Evolutionary conservation across 1,140 invertebrate species (phyloP).

Genomic region (Zaprionus vittiger): DNA sequence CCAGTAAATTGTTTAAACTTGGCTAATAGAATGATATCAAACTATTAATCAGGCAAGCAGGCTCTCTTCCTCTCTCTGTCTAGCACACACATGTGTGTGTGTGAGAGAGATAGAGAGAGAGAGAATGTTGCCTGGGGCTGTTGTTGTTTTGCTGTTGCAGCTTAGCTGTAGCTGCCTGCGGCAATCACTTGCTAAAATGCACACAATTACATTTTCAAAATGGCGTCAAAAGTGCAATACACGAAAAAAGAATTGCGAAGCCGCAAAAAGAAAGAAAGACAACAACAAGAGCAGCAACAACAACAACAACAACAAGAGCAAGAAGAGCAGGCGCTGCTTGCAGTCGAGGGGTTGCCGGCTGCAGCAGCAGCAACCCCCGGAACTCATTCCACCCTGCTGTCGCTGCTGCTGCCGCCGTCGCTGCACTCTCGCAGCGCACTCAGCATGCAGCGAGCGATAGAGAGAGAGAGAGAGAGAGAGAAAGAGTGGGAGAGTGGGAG

Average conservation of each 20-base stretch:
- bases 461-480: neutral
- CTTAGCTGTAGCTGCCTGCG: slow-evolving; percentile 11
- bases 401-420: slow-evolving; percentile 11
- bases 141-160: slow-evolving; percentile 13
- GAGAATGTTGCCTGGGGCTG: neutral
- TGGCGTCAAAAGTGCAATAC: slow-evolving; percentile 70
- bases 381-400: slow-evolving; percentile 10
- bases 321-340: slow-evolving; percentile 28
- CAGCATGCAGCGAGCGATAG: slow-evolving; percentile 12
- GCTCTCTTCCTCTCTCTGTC: neutral
- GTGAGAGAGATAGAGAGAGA: too few species aligned
- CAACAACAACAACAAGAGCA: slow-evolving; percentile 30
- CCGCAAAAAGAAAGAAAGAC: slow-evolving; percentile 41
- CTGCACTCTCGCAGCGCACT: slow-evolving; percentile 40
- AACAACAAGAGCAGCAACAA: slow-evolving; percentile 29
- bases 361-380: slow-evolving; percentile 1
- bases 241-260: slow-evolving; percentile 37
- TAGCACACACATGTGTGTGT: neutral
- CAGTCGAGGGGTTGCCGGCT: slow-evolving; percentile 6
- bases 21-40: slow-evolving; percentile 38
- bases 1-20: neutral
- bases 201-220: slow-evolving; percentile 74
- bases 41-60: slow-evolving; percentile 41
- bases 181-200: slow-evolving; percentile 59
- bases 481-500: neutral